A percentile compares a stretch with the other conserved stretches of the same genome.
Conservation (phyloP, 2,888 invertebrate species). For the Actias luna region DNA sequence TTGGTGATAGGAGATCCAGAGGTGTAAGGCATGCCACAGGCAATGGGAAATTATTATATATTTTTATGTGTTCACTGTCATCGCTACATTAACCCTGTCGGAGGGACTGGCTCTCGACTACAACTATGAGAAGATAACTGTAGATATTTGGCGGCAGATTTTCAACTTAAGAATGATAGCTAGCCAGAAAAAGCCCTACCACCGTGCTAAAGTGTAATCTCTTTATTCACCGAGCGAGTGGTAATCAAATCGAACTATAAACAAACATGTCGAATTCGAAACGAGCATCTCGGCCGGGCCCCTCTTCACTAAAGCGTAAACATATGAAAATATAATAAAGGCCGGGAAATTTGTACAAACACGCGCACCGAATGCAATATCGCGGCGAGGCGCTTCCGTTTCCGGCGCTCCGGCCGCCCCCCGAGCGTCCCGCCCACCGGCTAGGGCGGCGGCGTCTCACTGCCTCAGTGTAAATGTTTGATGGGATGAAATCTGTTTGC, state of each 20-base stretch:
- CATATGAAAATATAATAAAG: conserved; percentile 7
- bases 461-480: not conserved
- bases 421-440: not conserved
- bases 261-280: not conserved
- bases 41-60: no score
- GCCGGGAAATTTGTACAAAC: conserved; percentile 3
- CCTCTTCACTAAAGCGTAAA: not conserved
- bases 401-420: conserved; percentile 12
- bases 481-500: conserved; percentile 2
- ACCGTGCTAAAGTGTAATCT: no score
- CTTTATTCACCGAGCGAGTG: no score
- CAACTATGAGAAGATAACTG: no score
- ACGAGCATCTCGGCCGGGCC: not conserved
- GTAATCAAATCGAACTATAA: not conserved
- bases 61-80: no score
- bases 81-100: no score
- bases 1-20: no score
- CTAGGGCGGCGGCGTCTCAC: not conserved
- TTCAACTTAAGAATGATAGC: no score
- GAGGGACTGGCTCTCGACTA: no score
- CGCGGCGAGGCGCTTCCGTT: conserved; percentile 14
- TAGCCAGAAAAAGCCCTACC: no score
- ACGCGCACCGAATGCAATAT: conserved; percentile 15
- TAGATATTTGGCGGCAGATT: no score
- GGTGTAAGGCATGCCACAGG: no score